Evolutionary conservation across 2,888 invertebrate genomes (phyloP).

Genomic region (Nephrotoma flavescens): DNA sequence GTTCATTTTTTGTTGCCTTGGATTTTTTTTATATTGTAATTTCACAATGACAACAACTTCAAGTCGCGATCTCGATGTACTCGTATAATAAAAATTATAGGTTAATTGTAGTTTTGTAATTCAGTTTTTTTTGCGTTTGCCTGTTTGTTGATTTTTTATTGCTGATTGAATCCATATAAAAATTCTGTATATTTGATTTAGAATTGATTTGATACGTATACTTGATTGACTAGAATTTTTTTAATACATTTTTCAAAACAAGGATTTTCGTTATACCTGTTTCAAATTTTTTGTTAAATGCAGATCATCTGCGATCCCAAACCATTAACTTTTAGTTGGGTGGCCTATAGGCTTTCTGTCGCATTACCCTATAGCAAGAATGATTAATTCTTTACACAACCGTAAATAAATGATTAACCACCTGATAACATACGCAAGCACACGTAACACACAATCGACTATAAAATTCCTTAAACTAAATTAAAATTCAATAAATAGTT

Average conservation of each 20-base stretch:
- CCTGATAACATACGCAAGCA: neutral
- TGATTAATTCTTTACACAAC: neutral
- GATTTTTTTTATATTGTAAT: neutral
- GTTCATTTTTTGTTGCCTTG: neutral
- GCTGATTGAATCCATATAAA: neutral
- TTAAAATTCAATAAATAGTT: neutral
- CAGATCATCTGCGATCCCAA: too few species aligned
- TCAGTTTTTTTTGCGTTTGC: neutral
- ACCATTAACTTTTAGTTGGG: too few species aligned
- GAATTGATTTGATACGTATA: neutral
- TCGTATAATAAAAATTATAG: neutral
- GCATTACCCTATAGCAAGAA: too few species aligned
- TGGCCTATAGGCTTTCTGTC: too few species aligned
- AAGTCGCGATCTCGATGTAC: neutral
- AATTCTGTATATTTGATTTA: neutral
- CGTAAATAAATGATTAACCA: neutral
- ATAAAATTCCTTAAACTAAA: neutral
- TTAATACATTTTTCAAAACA: too few species aligned
- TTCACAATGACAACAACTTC: neutral
- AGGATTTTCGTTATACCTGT: too few species aligned
- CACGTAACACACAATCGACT: neutral
- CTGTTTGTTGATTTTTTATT: neutral
- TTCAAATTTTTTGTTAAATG: too few species aligned
- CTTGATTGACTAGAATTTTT: neutral
- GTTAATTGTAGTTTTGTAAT: neutral